Percentiles rank a stretch among this genome's conserved stretches.
phyloP scores from a whole-genome alignment of 2,888 invertebrate genomes.

The Lepidocyrtinus sp. region DNA sequence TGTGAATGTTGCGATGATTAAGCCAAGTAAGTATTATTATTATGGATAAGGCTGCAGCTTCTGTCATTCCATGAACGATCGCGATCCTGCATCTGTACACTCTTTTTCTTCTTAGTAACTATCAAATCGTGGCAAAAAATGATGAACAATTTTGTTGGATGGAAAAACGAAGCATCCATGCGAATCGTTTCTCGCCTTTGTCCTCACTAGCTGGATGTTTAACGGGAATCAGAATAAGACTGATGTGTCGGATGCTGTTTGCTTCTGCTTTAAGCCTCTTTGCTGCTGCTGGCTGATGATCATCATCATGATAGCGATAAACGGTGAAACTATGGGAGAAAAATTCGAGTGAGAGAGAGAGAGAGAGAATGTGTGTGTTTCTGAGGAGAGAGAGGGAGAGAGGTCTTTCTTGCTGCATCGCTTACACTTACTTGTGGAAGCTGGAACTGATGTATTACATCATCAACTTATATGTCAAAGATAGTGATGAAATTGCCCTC shows the following conservation, averaged over 20 bases:
- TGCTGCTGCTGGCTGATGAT: not conserved
- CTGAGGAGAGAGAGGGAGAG: not conserved
- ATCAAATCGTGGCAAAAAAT: too few relatives aligned
- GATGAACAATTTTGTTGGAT: slow-evolving; percentile 26
- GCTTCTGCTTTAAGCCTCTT: slow-evolving; percentile 13
- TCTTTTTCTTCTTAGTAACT: not conserved
- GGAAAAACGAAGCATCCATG: slow-evolving; percentile 37
- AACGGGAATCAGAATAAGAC: slow-evolving; percentile 41
- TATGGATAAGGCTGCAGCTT: too few relatives aligned
- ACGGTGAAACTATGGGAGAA: slow-evolving; percentile 22
- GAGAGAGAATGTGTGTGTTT: slow-evolving; percentile 24
- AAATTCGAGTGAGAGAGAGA: too few relatives aligned
- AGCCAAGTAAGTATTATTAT: slow-evolving; percentile 47
- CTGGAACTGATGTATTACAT: slow-evolving; percentile 52
- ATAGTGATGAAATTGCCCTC: slow-evolving; percentile 54
- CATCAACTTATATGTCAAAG: slow-evolving; percentile 55
- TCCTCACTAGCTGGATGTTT: slow-evolving; percentile 24
- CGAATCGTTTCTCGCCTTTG: slow-evolving; percentile 44
- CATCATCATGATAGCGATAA: slow-evolving; percentile 48
- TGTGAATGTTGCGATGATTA: slow-evolving; percentile 29
- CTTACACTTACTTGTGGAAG: slow-evolving; percentile 37
- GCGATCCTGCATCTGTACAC: slow-evolving; percentile 3
- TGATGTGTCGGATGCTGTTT: slow-evolving; percentile 31
- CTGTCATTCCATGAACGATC: too few relatives aligned
- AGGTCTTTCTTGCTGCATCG: slow-evolving; percentile 46